Conservation (phyloP, 2,113 vertebrate species). For the Aleadryas rufinucha region DNA sequence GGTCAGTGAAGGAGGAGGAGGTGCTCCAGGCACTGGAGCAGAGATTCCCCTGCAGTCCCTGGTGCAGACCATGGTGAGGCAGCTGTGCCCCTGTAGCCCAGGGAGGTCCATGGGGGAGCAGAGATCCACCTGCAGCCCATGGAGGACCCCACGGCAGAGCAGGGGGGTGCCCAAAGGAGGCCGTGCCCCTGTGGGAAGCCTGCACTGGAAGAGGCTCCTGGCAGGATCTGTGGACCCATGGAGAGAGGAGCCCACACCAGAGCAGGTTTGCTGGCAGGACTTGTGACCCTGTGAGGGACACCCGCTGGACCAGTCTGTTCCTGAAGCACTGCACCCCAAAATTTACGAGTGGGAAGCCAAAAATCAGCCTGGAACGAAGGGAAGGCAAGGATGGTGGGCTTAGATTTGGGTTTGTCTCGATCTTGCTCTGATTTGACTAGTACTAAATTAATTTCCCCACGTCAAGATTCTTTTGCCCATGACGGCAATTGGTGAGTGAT, state of each 20-base stretch:
- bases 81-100: neutral
- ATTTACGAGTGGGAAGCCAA: neutral
- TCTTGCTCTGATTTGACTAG: neutral
- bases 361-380: no score
- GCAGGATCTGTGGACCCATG: neutral
- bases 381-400: no score
- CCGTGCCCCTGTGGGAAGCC: neutral
- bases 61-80: neutral
- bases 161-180: neutral
- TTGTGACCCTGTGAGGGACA: accelerated
- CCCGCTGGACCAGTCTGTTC: accelerated
- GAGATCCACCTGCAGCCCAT: neutral
- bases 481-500: neutral
- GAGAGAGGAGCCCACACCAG: neutral
- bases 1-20: neutral
- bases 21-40: neutral
- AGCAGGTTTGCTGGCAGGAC: neutral
- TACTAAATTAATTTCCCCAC: neutral
- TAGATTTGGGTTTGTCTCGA: neutral
- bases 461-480: neutral
- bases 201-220: neutral
- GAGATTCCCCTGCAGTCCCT: neutral
- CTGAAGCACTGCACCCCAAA: neutral
- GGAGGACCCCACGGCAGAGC: neutral
- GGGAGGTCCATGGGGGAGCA: neutral